These are phyloP conservation scores for Pristionchus arcanus DNA, from an alignment of 2,888 invertebrate genomes.

Conservation along the genomic window DNA sequence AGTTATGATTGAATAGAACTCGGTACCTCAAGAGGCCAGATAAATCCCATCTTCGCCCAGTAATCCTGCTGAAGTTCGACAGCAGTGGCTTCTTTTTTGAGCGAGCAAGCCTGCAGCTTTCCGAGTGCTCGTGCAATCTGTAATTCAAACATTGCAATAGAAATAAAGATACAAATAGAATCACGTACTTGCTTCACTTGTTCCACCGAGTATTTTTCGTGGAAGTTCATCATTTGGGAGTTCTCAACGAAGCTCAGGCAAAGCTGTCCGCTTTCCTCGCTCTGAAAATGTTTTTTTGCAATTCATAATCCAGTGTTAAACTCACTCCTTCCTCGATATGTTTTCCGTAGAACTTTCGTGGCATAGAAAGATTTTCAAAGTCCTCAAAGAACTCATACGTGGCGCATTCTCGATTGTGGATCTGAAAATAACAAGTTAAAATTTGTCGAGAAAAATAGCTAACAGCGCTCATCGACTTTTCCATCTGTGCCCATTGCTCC, in stretches of 20 bases:
- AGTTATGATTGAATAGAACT: too few species aligned
- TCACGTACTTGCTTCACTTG: background rate
- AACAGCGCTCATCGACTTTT: background rate
- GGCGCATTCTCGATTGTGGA: background rate
- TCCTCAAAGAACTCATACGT: constrained; percentile 11
- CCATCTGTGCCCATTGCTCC: background rate
- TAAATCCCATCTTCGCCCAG: background rate
- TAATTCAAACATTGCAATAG: background rate
- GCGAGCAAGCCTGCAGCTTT: background rate
- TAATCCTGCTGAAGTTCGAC: background rate
- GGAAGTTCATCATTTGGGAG: constrained; percentile 8
- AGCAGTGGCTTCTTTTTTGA: background rate
- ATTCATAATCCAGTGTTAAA: background rate
- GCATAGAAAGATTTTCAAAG: background rate
- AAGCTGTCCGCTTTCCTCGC: background rate
- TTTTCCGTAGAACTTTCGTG: background rate
- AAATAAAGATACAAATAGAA: background rate
- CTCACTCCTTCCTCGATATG: background rate
- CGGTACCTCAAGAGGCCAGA: background rate
- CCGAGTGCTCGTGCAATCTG: constrained; percentile 6
- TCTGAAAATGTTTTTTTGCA: background rate
- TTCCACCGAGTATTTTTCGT: background rate
- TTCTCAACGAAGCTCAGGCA: background rate
- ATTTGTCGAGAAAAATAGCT: background rate
- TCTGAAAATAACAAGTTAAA: background rate